Evolutionary conservation across 2,888 invertebrate genomes (phyloP).

Genomic region (Cotesia congregata): DNA sequence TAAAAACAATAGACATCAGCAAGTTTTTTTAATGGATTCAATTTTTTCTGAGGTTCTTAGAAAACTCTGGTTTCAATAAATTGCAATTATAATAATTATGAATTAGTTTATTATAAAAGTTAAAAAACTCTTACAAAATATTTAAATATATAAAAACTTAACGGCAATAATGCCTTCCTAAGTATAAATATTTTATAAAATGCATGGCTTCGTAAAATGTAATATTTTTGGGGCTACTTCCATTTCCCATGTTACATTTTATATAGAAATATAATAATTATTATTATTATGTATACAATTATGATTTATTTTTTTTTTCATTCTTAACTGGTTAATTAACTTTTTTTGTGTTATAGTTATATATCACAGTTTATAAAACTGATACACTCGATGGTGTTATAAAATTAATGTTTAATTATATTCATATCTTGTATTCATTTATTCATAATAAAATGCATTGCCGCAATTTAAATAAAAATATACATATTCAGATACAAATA

Average conservation of each 20-base stretch:
- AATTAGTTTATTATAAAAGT: neutral
- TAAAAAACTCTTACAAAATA: neutral
- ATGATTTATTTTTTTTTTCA: constrained; percentile 13
- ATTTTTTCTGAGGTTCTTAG: no score
- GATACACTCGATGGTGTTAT: constrained; percentile 48
- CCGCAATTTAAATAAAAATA: neutral
- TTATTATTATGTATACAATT: neutral
- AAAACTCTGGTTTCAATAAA: no score
- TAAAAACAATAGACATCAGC: no score
- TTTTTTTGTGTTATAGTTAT: constrained; percentile 50
- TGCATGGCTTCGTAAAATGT: neutral
- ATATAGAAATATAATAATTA: neutral
- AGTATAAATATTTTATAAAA: neutral
- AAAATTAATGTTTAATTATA: constrained; percentile 1
- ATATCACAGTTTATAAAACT: constrained; percentile 69
- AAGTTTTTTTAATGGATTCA: no score
- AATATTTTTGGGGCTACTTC: neutral
- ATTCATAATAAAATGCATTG: neutral
- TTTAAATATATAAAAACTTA: neutral
- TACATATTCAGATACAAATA: constrained; percentile 1
- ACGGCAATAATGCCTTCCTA: neutral
- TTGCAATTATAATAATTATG: neutral
- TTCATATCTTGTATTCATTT: neutral
- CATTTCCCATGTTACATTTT: neutral
- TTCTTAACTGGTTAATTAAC: neutral